A percentile compares a stretch with the other conserved stretches of the same genome.
phyloP scores from a whole-genome alignment of 1,140 invertebrate genomes.

The Trichoplusia ni region DNA sequence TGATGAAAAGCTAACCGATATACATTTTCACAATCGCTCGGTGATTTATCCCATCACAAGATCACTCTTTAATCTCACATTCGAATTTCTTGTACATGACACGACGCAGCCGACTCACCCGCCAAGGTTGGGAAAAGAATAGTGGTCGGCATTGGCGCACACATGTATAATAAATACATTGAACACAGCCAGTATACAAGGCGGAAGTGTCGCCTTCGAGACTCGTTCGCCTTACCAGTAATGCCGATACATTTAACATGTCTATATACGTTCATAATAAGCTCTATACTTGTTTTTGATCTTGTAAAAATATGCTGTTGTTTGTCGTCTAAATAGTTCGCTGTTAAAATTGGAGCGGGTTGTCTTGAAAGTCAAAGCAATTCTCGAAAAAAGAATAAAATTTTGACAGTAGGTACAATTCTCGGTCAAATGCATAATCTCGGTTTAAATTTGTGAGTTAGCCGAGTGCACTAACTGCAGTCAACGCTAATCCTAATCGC shows the following conservation, averaged over 20 bases:
- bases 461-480: neutral
- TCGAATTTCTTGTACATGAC: conserved; percentile 5
- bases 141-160: conserved; percentile 69
- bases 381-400: too few species aligned
- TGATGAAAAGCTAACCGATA: too few species aligned
- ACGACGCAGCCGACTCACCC: neutral
- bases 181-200: conserved; percentile 54
- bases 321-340: neutral
- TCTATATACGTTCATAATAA: conserved; percentile 22
- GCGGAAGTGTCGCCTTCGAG: conserved; percentile 65
- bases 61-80: conserved; percentile 4
- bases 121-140: conserved; percentile 71
- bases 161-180: conserved; percentile 58
- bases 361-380: too few species aligned
- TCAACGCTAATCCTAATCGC: conserved; percentile 6
- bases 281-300: conserved; percentile 23
- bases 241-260: conserved; percentile 28
- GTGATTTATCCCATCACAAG: too few species aligned
- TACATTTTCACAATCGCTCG: too few species aligned
- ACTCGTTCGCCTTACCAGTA: conserved; percentile 68
- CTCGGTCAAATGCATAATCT: too few species aligned
- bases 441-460: neutral
- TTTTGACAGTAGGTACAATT: too few species aligned
- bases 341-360: too few species aligned
- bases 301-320: conserved; percentile 12